These are phyloP conservation scores for Melanotaenia nigrans DNA, from an alignment of 2,797 vertebrate species.

Conservation along the genomic window DNA sequence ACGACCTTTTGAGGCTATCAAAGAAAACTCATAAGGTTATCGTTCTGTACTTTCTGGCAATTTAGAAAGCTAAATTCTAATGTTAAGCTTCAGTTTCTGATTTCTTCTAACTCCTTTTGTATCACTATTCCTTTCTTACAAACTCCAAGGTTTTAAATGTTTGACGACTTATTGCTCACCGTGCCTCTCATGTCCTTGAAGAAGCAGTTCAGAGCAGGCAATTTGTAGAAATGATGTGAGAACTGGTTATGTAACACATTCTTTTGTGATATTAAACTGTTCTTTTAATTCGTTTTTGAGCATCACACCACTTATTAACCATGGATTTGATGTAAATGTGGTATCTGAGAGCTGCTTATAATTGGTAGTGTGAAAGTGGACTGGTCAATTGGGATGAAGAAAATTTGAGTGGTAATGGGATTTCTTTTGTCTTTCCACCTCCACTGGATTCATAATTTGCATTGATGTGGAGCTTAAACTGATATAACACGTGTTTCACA, in stretches of 20 bases:
- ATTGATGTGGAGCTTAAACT: constrained; percentile 16
- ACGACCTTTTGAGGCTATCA: background rate
- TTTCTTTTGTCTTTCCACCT: constrained; percentile 21
- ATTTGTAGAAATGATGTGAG: constrained; percentile 17
- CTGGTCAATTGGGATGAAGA: constrained; percentile 27
- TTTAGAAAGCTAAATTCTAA: background rate
- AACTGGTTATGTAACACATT: constrained; percentile 34
- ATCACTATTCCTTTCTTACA: background rate
- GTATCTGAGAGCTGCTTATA: constrained; percentile 23
- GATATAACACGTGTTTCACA: constrained; percentile 18
- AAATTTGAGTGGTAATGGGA: constrained; percentile 13
- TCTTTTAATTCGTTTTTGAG: constrained; percentile 41
- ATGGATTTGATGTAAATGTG: constrained; percentile 24
- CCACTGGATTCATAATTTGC: constrained; percentile 25
- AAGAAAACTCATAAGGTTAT: background rate
- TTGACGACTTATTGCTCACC: background rate
- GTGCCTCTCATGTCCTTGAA: constrained; percentile 4
- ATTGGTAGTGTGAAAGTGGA: constrained; percentile 23
- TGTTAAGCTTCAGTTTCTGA: background rate
- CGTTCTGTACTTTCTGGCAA: background rate
- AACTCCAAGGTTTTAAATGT: background rate
- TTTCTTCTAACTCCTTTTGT: background rate
- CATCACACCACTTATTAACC: constrained; percentile 17
- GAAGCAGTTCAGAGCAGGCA: background rate
- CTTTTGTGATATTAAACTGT: constrained; percentile 26